Percentiles rank a stretch among this genome's conserved stretches.
phyloP scores from a whole-genome alignment of 2,797 vertebrate genomes.

The Oceanodroma leucorhoa region DNA sequence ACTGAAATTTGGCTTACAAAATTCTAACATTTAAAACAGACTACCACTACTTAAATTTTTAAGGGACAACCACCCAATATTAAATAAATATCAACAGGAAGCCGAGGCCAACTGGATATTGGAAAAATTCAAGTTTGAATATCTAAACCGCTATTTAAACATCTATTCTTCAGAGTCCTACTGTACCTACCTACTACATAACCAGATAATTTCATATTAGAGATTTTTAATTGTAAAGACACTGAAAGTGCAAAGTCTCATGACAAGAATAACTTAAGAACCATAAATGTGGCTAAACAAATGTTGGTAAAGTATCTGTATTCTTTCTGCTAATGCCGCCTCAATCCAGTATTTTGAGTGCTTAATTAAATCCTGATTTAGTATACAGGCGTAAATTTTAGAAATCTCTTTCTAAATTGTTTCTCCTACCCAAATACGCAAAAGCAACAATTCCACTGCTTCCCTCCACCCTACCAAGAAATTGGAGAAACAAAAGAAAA shows the following conservation, averaged over 20 bases:
- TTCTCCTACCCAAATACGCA: background rate
- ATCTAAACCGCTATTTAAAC: background rate
- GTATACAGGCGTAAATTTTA: background rate
- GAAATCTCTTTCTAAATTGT: background rate
- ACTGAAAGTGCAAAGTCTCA: background rate
- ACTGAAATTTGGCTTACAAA: background rate
- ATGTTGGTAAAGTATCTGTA: background rate
- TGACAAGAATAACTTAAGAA: background rate
- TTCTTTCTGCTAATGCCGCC: background rate
- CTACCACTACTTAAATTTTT: background rate
- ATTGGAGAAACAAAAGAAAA: background rate
- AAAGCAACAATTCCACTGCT: background rate
- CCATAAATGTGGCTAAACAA: background rate
- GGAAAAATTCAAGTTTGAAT: background rate
- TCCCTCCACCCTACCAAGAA: background rate
- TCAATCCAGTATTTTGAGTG: background rate
- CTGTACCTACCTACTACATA: fast-evolving
- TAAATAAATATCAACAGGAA: background rate
- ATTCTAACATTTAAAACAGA: background rate
- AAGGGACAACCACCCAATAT: background rate
- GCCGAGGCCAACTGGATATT: background rate
- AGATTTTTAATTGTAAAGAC: background rate
- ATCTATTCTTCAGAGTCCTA: background rate
- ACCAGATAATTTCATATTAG: background rate
- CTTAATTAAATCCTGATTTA: background rate